These are phyloP conservation scores for Drosophila littoralis DNA, from an alignment of 1,140 invertebrate species.

Conservation along the genomic window DNA sequence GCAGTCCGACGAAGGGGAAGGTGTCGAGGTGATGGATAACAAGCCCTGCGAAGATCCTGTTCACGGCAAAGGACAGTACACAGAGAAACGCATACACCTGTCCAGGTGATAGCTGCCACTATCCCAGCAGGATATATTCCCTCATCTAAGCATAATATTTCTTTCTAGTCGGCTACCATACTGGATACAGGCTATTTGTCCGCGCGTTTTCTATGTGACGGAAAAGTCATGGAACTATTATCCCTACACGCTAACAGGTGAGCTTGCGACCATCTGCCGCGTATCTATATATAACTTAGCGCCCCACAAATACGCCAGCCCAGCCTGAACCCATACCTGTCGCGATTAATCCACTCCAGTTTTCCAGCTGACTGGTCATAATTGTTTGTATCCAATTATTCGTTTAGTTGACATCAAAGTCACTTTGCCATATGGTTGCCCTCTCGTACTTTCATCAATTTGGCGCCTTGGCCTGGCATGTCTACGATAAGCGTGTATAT, in stretches of 20 bases:
- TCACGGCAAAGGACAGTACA: constrained; percentile 94
- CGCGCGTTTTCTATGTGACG: constrained; percentile 95
- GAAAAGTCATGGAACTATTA: constrained; percentile 98
- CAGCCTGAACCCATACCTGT: constrained; percentile 20
- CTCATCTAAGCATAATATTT: neutral
- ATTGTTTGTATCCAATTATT: neutral
- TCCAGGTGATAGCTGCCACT: constrained; percentile 88
- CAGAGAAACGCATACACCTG: constrained; percentile 96
- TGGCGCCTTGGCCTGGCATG: neutral
- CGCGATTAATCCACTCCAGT: constrained; percentile 18
- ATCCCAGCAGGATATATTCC: neutral
- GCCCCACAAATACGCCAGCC: no score
- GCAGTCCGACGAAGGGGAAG: constrained; percentile 94
- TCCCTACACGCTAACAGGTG: constrained; percentile 95
- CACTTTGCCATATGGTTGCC: constrained; percentile 8
- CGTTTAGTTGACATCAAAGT: neutral
- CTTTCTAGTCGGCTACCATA: constrained; percentile 92
- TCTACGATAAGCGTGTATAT: constrained; percentile 14
- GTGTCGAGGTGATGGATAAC: constrained; percentile 96
- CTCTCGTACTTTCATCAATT: neutral
- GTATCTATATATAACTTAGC: neutral
- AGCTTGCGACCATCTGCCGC: neutral
- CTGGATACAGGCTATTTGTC: constrained; percentile 94
- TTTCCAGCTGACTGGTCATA: neutral
- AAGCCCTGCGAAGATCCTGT: constrained; percentile 90